Evolutionary conservation across 2,888 invertebrate species (phyloP).

Genomic region (Drosophila austrosaltans): DNA sequence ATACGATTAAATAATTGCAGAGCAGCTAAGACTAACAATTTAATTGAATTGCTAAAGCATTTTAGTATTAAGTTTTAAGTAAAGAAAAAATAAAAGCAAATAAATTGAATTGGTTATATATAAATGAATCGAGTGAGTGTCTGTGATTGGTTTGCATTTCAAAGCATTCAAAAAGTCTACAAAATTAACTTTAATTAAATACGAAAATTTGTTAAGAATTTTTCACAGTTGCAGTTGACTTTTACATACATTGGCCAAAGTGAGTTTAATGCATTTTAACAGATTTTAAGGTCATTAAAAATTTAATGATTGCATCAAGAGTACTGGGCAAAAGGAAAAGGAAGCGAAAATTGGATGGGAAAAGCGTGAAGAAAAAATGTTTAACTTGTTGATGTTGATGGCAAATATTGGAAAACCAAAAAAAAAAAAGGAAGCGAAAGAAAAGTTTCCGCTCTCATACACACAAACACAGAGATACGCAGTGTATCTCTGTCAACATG

Average conservation of each 20-base stretch:
- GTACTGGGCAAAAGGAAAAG: conserved; percentile 9
- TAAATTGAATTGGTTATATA: conserved; percentile 41
- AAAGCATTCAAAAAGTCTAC: not conserved
- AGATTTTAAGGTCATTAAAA: conserved; percentile 50
- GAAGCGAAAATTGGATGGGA: conserved; percentile 11
- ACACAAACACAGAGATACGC: not conserved
- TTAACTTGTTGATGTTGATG: conserved; percentile 64
- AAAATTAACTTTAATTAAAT: conserved; percentile 34
- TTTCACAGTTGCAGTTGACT: conserved; percentile 18
- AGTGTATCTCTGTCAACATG: conserved; percentile 23
- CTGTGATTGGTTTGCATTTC: not conserved
- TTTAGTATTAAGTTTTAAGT: conserved; percentile 31
- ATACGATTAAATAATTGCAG: conserved; percentile 48
- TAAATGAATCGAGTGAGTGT: conserved; percentile 27
- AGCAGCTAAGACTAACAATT: conserved; percentile 32
- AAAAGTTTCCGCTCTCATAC: conserved; percentile 1
- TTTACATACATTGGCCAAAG: conserved; percentile 14
- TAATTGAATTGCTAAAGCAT: conserved; percentile 58
- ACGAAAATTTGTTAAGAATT: conserved; percentile 34
- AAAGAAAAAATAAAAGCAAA: conserved; percentile 52
- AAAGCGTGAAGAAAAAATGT: conserved; percentile 32
- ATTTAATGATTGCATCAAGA: conserved; percentile 44
- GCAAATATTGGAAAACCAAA: conserved; percentile 40
- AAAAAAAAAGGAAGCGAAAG: conserved; percentile 1
- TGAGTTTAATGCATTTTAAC: conserved; percentile 43